Base-by-base conservation (phyloP, 2,113 vertebrate genomes). In the Geococcyx californianus region DNA sequence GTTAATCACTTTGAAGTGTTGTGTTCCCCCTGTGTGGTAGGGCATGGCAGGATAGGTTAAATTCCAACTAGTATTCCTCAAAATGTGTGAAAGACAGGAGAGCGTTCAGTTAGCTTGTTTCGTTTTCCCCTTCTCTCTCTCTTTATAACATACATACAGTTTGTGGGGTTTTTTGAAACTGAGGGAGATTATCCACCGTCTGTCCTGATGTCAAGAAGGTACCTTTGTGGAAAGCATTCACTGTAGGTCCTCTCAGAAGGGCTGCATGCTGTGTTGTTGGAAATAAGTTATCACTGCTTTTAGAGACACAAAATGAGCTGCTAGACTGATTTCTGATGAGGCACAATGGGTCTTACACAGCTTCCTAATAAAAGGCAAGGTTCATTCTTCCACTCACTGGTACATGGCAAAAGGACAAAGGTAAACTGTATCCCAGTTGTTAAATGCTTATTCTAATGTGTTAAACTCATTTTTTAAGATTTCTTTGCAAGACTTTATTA, bases 241-340 rank as follows among this genome's bases (percentile, higher is more conserved):
- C 26, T 69, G 52, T 74, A 25, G 25, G 63, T 66, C 28, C 3
- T 78, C 66, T 45, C 33, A 64, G 77, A 60, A 78, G 40, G 24
- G 36, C 33, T 88, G n/a, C 21, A 17, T 24, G n/a, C 78, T 90
- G 62, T 86, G 45, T 56, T 60, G 45, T 8, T 80, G 67, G 62
- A 67, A 89, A 38, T 44, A 83, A 90, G 33, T 84, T 86, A 94
- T n/a, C 62, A 64, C 42, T 89, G 67, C 76, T 89, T 87, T 84
- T 33, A 92, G 75, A 88, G 59, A 28, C 59, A 56, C 31, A 88
- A 81, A 90, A 49, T 86, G 55, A 81, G 59, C 76, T 82, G 31
- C 51, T 74, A 76, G 74, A 34, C 69, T 42, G 31, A 74, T 88
- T 86, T 83, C 73, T 79, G 77, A 40, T 66, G 54, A 51, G 58